Percentiles rank a stretch among this genome's conserved stretches.
phyloP scores from a whole-genome alignment of 2,888 invertebrate species.

The Noctua pronuba region DNA sequence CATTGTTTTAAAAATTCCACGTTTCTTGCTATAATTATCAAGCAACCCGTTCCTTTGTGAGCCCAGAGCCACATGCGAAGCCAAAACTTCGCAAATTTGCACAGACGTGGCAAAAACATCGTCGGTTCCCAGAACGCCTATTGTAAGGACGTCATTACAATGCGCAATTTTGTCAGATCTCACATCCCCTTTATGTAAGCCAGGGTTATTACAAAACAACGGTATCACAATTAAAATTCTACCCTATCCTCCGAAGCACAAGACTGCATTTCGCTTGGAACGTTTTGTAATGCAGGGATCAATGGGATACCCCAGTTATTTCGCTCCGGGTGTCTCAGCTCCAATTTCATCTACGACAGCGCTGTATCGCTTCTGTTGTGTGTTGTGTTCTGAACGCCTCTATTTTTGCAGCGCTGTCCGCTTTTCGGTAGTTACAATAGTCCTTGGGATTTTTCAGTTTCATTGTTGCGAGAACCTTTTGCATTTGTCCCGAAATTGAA shows the following conservation, averaged over 20 bases:
- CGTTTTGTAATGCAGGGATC: constrained; percentile 73
- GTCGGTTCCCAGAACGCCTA: constrained; percentile 85
- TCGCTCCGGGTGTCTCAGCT: constrained; percentile 81
- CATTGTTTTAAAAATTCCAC: constrained; percentile 65
- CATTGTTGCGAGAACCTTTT: constrained; percentile 81
- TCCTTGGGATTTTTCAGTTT: constrained; percentile 81
- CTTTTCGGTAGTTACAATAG: constrained; percentile 66
- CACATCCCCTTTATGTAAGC: constrained; percentile 89
- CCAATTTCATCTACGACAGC: constrained; percentile 74
- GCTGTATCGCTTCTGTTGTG: constrained; percentile 70
- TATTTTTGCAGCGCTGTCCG: constrained; percentile 75
- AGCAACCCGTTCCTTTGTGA: constrained; percentile 70
- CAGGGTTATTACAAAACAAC: constrained; percentile 80
- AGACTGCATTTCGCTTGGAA: constrained; percentile 62
- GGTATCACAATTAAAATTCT: constrained; percentile 50
- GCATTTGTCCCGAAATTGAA: constrained; percentile 74
- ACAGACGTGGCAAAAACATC: constrained; percentile 84
- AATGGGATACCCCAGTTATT: constrained; percentile 86
- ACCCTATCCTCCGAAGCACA: constrained; percentile 26
- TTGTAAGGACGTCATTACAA: constrained; percentile 85
- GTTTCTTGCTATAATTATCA: constrained; percentile 57
- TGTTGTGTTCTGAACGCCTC: constrained; percentile 53
- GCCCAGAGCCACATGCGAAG: constrained; percentile 79
- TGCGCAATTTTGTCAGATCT: constrained; percentile 87
- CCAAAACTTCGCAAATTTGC: constrained; percentile 83